These are phyloP conservation scores for Scaptomyza hsui DNA, from an alignment of 1,140 invertebrate species.

Conservation along the genomic window DNA sequence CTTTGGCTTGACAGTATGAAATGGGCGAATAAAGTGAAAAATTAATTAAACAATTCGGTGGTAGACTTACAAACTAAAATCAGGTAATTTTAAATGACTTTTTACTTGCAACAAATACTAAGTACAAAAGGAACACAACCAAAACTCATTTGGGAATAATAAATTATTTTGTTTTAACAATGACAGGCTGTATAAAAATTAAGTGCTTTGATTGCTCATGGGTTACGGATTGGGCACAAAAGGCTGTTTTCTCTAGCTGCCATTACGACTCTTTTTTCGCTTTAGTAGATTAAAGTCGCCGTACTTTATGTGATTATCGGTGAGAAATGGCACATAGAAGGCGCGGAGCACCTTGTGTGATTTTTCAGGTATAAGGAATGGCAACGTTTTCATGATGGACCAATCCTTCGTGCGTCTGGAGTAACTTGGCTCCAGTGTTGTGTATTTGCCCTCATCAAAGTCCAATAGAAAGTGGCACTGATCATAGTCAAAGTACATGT, in stretches of 20 bases:
- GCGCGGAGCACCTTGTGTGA: conserved; percentile 92
- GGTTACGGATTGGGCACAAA: too few species aligned
- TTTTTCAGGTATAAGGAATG: conserved; percentile 91
- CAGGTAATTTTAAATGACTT: conserved; percentile 14
- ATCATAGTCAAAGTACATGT: conserved; percentile 89
- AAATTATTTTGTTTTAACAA: conserved; percentile 17
- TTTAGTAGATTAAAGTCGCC: conserved; percentile 93
- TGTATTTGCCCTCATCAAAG: conserved; percentile 90
- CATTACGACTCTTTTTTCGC: conserved; percentile 84
- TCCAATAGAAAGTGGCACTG: conserved; percentile 95
- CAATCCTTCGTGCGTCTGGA: conserved; percentile 89
- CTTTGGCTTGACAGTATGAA: conserved; percentile 58
- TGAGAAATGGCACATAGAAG: conserved; percentile 95
- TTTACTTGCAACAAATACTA: conserved; percentile 7
- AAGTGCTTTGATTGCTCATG: background rate
- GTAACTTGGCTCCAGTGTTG: conserved; percentile 92
- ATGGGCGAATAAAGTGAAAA: background rate
- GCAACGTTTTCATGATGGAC: conserved; percentile 89
- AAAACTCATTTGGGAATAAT: background rate
- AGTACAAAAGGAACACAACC: conserved; percentile 1
- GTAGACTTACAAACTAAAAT: conserved; percentile 26
- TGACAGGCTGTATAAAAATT: conserved; percentile 17
- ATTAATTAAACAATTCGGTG: conserved; percentile 16
- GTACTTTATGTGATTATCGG: conserved; percentile 89
- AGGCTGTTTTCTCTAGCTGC: conserved; percentile 44